Base-by-base conservation (phyloP, 2,888 invertebrate genomes). In the Crepidodera aurea region DNA sequence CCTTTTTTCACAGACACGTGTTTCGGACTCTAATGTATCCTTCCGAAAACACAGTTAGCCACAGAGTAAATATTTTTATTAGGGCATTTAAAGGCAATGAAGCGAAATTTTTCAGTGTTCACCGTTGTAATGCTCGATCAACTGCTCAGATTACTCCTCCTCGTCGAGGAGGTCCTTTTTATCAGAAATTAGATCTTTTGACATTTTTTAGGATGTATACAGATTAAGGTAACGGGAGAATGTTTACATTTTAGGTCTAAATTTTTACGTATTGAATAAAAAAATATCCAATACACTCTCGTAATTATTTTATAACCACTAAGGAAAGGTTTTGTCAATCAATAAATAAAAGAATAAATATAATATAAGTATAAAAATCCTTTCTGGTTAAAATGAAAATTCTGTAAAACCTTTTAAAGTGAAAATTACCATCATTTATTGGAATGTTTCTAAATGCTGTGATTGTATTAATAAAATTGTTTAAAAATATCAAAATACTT, bases 111-210 rank as follows among this genome's bases (percentile, higher is more conserved):
- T 68, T 60, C 46, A 65, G 60, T 54, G 61, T 65, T 62, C 68
- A 65, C 68, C 63, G 69, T 57, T 60, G 60, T 69, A 70, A 65
- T 57, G 72, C 72, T 72, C 72, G 71, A 72, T 72, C 67, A 69
- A 66, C 64, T 68, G 56, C 66, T 72, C 72, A 72, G 72, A 72
- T 72, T 72, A 72, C 72, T 64, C 29, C 58, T 53, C 56, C 59
- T 59, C 68, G 63, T 59, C 70, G 56, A 60, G 72, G 72, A 71
- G 72, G 72, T 72, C 72, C 61, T 51, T 62, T 57, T 63, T 66
- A 63, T 66, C 66, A 64, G 63, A 63, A 63, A 66, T 61, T 57
- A 55, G 62, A 66, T 66, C 66, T 60, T 29, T 25, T 62, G 65
- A 62, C 65, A 53, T 60, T 55, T 60, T 57, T 55, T 56, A 57